Percentiles rank a stretch among this genome's conserved stretches.
Evolutionary conservation across 2,797 vertebrate species (phyloP).

Genomic region (Glyptemys insculpta): DNA sequence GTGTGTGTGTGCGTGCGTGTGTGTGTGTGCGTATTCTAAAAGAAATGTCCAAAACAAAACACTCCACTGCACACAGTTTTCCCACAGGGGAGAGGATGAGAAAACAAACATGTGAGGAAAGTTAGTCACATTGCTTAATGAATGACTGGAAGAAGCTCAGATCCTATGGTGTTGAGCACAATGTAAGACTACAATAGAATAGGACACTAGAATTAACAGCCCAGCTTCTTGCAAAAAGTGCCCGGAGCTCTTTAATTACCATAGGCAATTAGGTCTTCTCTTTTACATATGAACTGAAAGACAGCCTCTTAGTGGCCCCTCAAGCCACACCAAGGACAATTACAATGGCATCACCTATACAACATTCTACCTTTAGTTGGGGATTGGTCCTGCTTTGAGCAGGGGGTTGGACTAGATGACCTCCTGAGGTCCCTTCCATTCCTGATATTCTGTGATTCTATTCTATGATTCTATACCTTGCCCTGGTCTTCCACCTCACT

Average conservation of each 20-base stretch:
- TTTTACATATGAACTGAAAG: conserved; percentile 50
- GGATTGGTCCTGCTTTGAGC: too few species aligned
- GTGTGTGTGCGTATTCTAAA: neutral
- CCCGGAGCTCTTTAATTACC: conserved; percentile 73
- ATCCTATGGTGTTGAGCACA: neutral
- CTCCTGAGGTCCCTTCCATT: too few species aligned
- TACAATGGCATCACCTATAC: neutral
- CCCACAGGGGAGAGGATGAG: neutral
- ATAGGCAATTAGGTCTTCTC: conserved; percentile 60
- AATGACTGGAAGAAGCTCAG: neutral
- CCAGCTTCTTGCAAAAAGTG: conserved; percentile 43
- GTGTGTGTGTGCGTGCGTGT: too few species aligned
- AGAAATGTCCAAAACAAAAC: neutral
- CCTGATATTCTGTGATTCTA: too few species aligned
- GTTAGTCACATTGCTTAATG: neutral
- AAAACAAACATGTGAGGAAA: neutral
- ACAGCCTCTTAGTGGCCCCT: conserved; percentile 53
- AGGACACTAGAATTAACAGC: conserved; percentile 46
- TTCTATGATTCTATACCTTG: neutral
- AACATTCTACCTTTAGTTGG: neutral
- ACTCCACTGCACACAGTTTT: neutral
- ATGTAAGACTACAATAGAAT: conserved; percentile 8
- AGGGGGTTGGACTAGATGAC: too few species aligned
- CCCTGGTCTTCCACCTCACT: neutral
- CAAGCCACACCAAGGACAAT: conserved; percentile 3